These are phyloP conservation scores for Candoia aspera DNA, from an alignment of 2,113 vertebrate species.

Conservation along the genomic window DNA sequence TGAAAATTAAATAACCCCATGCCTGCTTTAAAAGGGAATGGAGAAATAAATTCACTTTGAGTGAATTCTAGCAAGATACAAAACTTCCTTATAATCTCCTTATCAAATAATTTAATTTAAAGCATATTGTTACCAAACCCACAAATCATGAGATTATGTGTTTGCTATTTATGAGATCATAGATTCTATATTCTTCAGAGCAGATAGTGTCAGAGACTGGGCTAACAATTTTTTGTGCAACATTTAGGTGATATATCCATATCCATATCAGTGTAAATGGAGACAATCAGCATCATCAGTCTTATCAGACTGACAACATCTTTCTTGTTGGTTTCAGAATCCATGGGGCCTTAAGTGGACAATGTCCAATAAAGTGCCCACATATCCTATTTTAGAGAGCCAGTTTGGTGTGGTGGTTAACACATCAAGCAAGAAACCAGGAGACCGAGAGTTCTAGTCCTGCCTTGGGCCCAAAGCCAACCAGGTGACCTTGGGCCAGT, in stretches of 20 bases:
- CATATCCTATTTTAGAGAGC: not conserved
- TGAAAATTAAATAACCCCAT: slow-evolving; percentile 3
- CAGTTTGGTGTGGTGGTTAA: no score
- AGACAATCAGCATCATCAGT: not conserved
- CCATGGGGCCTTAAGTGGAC: not conserved
- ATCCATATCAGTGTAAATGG: not conserved
- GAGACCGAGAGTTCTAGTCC: no score
- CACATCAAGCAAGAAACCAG: no score
- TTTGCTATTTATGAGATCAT: not conserved
- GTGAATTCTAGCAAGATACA: not conserved
- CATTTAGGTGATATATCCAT: not conserved
- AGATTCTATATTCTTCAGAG: not conserved
- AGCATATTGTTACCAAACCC: not conserved
- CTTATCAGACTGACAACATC: not conserved
- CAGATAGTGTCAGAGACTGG: not conserved
- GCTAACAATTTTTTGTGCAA: not conserved
- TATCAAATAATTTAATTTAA: not conserved
- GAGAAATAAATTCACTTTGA: slow-evolving; percentile 2
- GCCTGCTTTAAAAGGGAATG: not conserved
- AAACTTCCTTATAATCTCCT: not conserved
- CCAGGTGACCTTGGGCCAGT: no score
- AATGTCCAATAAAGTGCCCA: not conserved
- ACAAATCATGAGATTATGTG: not conserved
- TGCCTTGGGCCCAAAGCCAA: no score
- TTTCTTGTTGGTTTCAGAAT: not conserved